Evolutionary conservation across 2,113 vertebrate genomes (phyloP).

Genomic region (Microtus oregoni): DNA sequence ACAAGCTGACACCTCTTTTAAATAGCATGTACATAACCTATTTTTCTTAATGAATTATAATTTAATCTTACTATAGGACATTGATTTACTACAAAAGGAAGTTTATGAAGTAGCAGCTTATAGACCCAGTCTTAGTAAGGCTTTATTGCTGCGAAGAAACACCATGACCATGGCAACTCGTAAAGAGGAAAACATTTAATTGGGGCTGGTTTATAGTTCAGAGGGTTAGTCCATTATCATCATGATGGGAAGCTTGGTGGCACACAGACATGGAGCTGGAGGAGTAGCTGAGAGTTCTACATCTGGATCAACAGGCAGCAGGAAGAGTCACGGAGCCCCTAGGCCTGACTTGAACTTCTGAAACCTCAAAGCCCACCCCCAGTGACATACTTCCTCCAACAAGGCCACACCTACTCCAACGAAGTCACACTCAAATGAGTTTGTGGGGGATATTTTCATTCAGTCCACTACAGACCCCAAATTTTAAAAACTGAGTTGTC

Average conservation of each 20-base stretch:
- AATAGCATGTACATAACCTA: background rate
- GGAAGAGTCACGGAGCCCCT: background rate
- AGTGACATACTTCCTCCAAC: background rate
- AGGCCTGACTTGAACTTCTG: background rate
- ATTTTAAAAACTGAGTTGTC: background rate
- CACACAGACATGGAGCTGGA: background rate
- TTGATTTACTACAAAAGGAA: conserved; percentile 6
- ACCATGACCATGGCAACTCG: background rate
- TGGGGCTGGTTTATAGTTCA: background rate
- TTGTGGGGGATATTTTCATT: background rate
- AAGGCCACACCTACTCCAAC: background rate
- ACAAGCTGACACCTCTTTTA: background rate
- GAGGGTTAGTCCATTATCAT: background rate
- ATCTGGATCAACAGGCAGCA: background rate
- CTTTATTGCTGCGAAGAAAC: background rate
- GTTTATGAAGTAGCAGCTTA: background rate
- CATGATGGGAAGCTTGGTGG: background rate
- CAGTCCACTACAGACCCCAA: background rate
- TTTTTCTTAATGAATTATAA: background rate
- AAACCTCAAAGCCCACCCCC: background rate
- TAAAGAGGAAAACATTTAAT: background rate
- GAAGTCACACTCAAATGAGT: background rate
- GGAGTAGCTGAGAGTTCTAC: background rate
- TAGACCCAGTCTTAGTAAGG: background rate
- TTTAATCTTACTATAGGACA: background rate